Conservation (phyloP, 2,113 vertebrate genomes). For the Telmatochromis brichardi region DNA sequence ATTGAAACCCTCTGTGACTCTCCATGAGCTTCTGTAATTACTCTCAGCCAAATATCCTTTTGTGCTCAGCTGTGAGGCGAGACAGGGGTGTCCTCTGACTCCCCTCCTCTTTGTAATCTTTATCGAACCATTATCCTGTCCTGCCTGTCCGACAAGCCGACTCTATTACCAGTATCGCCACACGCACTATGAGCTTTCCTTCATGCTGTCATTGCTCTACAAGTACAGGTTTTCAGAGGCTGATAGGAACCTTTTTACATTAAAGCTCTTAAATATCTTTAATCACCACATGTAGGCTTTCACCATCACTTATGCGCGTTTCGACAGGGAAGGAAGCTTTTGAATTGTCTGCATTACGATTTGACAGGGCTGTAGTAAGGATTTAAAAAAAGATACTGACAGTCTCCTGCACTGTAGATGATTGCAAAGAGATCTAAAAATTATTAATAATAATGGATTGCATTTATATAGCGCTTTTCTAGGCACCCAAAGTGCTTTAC, state of each 20-base stretch:
- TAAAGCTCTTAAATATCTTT: neutral
- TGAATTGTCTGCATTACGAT: neutral
- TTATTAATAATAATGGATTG: neutral
- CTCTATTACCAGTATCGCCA: constrained; percentile 1
- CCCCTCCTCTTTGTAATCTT: constrained; percentile 26
- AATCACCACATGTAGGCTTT: neutral
- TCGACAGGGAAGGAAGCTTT: neutral
- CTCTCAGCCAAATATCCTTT: constrained; percentile 32
- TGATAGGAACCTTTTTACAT: neutral
- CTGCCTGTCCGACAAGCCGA: neutral
- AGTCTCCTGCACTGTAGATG: neutral
- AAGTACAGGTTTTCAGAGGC: neutral
- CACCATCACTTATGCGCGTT: neutral
- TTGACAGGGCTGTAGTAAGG: neutral
- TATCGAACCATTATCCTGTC: constrained; percentile 29
- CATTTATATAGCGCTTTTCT: neutral
- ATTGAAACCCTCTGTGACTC: constrained; percentile 14
- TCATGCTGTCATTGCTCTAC: neutral
- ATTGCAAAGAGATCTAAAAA: neutral
- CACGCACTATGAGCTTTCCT: neutral
- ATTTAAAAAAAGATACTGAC: neutral
- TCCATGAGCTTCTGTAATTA: constrained; percentile 23
- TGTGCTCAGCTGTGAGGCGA: constrained; percentile 19
- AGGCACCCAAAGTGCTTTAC: neutral
- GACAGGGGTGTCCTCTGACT: constrained; percentile 14